Evolutionary conservation across 2,888 invertebrate species (phyloP), one percentile per base, ranked within the genome.

Genomic region (Dermolepida albohirtum): DNA sequence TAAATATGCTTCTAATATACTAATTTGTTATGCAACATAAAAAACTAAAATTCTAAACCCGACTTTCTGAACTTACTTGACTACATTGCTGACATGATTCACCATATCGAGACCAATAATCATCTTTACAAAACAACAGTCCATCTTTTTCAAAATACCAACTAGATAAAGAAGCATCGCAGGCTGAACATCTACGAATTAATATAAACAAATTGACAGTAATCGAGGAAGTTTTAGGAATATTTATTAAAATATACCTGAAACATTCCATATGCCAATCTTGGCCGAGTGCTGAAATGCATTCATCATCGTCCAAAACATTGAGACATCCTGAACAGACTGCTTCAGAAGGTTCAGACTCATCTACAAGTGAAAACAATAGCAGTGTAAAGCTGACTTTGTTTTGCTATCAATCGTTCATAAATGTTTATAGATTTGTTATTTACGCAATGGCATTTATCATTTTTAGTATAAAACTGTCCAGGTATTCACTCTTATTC

Each of bases 121-220:
- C 95, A 72, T 90, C 89, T 81, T 93, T 92, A 78, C 96, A 96
- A 84, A 95, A 96, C 51, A 96, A 86, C 71, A 95, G 81, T 0
- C 96, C 96, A 77, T 93, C 92, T 81, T 95, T 95, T 85, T 96
- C 96, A 83, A 96, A 95, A 84, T 96, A 96, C 96, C 96, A 97
- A 74, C 90, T 91, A 4, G 92, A 93, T 43, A 97, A 85, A 64
- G 90, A 87, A n/a, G 87, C 88, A 80, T 95, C 94, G 81, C 97
- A 97, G 0, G 92, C 94, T 11, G 95, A 95, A 84, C 97, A 96
- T 81, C 96, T 95, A 77, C n/a, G 77, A 77, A 71, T n/a, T 11
- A 41, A 7, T 27, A 16, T 14, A 8, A 12, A 5, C 12, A 16
- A 16, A 22, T 16, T 16, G n/a, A 6, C 7, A n/a, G 6, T 12